phyloP scores from a whole-genome alignment of 2,113 vertebrate genomes.

The Dipodomys merriami region DNA sequence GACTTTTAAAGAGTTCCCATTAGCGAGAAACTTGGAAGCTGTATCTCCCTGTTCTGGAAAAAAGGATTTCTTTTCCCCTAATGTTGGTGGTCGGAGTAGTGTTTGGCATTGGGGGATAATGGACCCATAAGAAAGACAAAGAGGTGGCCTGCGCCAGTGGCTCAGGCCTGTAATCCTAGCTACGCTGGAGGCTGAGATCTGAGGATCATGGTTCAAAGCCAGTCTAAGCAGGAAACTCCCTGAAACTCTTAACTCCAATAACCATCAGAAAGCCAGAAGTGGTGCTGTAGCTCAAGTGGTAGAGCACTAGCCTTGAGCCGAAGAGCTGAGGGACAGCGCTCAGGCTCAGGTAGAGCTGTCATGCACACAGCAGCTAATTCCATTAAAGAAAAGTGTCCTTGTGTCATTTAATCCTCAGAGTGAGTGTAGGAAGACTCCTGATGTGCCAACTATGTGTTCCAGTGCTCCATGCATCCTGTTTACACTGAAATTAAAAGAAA shows the following conservation, averaged over 20 bases:
- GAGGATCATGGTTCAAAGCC: no score
- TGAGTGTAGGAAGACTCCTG: not conserved
- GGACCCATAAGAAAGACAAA: not conserved
- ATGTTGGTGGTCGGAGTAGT: not conserved
- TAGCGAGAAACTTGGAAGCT: not conserved
- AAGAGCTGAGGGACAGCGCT: no score
- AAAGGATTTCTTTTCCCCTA: not conserved
- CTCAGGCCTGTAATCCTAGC: no score
- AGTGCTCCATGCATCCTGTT: not conserved
- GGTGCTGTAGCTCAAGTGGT: no score
- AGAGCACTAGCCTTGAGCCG: no score
- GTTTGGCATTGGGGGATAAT: not conserved
- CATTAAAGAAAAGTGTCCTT: not conserved
- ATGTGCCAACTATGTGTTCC: no score
- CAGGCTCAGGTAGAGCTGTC: not conserved
- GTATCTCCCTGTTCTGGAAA: not conserved
- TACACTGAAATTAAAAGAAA: not conserved
- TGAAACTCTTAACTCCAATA: no score
- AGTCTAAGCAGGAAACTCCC: no score
- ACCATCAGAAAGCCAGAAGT: no score
- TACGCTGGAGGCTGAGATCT: no score
- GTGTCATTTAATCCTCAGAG: not conserved
- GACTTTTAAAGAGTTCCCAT: not conserved
- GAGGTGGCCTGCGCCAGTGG: not conserved
- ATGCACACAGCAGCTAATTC: not conserved